These are phyloP conservation scores for Himantopus leucocephalus DNA, from an alignment of 2,113 vertebrate species.

Conservation along the genomic window DNA sequence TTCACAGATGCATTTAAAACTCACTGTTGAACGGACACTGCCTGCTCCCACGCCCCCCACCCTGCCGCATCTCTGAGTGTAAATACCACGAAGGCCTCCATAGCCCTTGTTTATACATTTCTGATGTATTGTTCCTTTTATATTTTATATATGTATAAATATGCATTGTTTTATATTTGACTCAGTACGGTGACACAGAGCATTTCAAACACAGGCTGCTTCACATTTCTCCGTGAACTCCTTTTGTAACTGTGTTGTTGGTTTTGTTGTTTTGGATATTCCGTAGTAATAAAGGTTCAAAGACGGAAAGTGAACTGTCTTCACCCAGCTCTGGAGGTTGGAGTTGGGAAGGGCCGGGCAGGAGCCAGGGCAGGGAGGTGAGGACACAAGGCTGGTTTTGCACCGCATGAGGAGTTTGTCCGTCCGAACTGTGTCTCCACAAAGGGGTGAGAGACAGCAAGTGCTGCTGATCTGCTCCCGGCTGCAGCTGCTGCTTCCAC, in stretches of 20 bases:
- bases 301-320: neutral
- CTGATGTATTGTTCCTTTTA: constrained; percentile 64
- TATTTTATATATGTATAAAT: constrained; percentile 71
- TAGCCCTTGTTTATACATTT: constrained; percentile 73
- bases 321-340: neutral
- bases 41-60: neutral
- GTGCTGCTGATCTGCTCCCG: rapidly evolving
- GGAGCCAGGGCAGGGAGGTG: neutral
- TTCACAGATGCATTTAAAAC: neutral
- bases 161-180: constrained; percentile 74
- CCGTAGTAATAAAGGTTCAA: constrained; percentile 71
- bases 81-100: constrained; percentile 31
- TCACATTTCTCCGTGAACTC: constrained; percentile 71
- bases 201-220: constrained; percentile 82
- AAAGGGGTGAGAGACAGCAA: neutral
- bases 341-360: neutral
- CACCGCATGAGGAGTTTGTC: neutral
- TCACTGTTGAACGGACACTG: neutral
- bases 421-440: rapidly evolving
- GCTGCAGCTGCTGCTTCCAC: neutral
- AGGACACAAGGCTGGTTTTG: rapidly evolving
- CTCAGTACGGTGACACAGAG: constrained; percentile 71
- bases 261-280: constrained; percentile 67
- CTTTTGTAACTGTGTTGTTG: constrained; percentile 73
- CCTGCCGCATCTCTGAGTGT: neutral